Percentiles rank a stretch among this genome's conserved stretches.
phyloP scores from a whole-genome alignment of 2,888 invertebrate genomes.

The Galeruca laticollis region DNA sequence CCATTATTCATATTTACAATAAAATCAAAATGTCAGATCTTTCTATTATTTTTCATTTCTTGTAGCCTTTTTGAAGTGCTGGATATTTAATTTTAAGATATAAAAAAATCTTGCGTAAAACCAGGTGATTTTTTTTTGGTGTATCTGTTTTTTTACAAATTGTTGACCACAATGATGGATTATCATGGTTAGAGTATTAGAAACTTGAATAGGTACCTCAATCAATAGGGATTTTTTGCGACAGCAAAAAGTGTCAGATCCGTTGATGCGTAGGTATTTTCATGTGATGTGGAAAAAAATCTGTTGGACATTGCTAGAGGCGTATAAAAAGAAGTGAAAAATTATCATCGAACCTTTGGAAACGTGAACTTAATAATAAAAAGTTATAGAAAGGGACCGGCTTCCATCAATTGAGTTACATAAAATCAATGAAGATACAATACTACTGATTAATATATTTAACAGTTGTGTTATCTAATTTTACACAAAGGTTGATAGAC shows the following conservation, averaged over 20 bases:
- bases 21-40: no score
- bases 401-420: neutral
- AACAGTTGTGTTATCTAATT: no score
- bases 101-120: neutral
- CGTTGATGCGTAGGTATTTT: constrained; percentile 18
- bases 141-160: neutral
- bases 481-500: no score
- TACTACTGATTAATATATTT: neutral
- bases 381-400: neutral
- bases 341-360: neutral
- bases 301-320: neutral
- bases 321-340: neutral
- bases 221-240: constrained; percentile 19
- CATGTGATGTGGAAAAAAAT: constrained; percentile 4
- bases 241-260: constrained; percentile 22
- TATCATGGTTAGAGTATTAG: neutral
- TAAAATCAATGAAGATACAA: neutral
- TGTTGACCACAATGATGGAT: neutral
- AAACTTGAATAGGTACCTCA: constrained; percentile 15
- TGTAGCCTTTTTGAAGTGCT: no score
- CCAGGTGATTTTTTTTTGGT: neutral
- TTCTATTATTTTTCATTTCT: no score
- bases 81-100: no score
- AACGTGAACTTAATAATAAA: neutral
- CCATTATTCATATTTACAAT: no score